Evolutionary conservation across 2,888 invertebrate species (phyloP).

Genomic region (Nephrotoma flavescens): DNA sequence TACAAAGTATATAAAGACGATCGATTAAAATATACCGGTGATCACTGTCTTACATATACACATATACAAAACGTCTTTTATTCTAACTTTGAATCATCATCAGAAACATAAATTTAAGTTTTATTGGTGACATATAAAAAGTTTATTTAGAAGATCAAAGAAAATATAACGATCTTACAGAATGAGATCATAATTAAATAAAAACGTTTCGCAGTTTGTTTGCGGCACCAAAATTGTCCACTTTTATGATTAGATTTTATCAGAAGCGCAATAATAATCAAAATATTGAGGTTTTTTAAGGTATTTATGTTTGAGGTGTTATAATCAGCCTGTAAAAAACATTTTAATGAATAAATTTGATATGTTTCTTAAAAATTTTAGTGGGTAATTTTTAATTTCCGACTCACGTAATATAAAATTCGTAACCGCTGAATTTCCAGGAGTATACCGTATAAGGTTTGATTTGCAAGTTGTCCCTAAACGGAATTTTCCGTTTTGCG

Average conservation of each 20-base stretch:
- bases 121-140: not conserved
- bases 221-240: not conserved
- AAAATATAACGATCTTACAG: not conserved
- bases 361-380: too few species aligned
- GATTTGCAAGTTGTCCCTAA: too few species aligned
- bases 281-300: not conserved
- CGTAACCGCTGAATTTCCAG: too few species aligned
- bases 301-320: not conserved
- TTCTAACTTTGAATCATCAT: not conserved
- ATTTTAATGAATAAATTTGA: too few species aligned
- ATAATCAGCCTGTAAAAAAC: not conserved
- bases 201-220: not conserved
- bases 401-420: too few species aligned
- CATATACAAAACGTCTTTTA: not conserved
- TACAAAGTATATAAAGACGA: not conserved
- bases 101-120: not conserved
- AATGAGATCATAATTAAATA: not conserved
- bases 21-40: not conserved
- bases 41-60: not conserved
- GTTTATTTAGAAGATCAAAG: not conserved
- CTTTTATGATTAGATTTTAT: not conserved
- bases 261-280: not conserved
- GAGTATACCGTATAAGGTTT: too few species aligned
- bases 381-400: too few species aligned
- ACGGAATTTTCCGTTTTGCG: too few species aligned